These are phyloP conservation scores for Craterocephalus amniculus DNA, from an alignment of 2,797 vertebrate species.

Conservation along the genomic window DNA sequence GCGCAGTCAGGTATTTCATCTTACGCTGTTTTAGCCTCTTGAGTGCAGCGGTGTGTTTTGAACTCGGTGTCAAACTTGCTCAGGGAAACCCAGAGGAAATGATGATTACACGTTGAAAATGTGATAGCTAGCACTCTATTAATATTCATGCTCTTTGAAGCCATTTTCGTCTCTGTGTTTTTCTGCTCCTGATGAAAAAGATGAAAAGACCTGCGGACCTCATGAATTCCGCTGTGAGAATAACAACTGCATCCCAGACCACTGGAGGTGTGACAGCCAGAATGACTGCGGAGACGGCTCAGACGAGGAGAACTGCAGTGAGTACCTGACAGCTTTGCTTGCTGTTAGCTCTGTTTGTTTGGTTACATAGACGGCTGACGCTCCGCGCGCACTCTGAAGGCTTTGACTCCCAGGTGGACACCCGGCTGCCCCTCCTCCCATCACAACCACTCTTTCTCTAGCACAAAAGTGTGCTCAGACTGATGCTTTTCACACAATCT, in stretches of 20 bases:
- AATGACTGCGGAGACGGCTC: constrained; percentile 98
- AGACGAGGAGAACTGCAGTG: constrained; percentile 98
- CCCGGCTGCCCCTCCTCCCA: constrained; percentile 25
- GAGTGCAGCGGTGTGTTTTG: constrained; percentile 73
- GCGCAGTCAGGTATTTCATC: constrained; percentile 78
- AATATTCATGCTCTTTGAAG: constrained; percentile 85
- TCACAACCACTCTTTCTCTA: not conserved
- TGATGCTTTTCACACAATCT: constrained; percentile 13
- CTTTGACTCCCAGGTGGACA: constrained; percentile 43
- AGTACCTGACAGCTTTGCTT: constrained; percentile 77
- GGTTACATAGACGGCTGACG: constrained; percentile 8
- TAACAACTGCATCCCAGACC: constrained; percentile 99
- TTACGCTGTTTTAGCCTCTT: constrained; percentile 63
- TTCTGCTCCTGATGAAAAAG: constrained; percentile 86
- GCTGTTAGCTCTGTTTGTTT: constrained; percentile 47
- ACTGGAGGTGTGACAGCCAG: constrained; percentile 98
- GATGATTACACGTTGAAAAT: constrained; percentile 76
- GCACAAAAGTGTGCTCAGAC: not conserved
- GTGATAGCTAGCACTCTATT: constrained; percentile 69
- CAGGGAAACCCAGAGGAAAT: constrained; percentile 80
- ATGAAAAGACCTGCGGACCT: constrained; percentile 99
- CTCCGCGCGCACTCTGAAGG: constrained; percentile 30
- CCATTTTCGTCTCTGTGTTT: constrained; percentile 78
- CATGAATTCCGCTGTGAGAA: constrained; percentile 98
- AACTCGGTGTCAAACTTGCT: constrained; percentile 78